A percentile compares a stretch with the other conserved stretches of the same genome.
Evolutionary conservation across 1,140 invertebrate species (phyloP).

Genomic region (Eulimnadia texana): DNA sequence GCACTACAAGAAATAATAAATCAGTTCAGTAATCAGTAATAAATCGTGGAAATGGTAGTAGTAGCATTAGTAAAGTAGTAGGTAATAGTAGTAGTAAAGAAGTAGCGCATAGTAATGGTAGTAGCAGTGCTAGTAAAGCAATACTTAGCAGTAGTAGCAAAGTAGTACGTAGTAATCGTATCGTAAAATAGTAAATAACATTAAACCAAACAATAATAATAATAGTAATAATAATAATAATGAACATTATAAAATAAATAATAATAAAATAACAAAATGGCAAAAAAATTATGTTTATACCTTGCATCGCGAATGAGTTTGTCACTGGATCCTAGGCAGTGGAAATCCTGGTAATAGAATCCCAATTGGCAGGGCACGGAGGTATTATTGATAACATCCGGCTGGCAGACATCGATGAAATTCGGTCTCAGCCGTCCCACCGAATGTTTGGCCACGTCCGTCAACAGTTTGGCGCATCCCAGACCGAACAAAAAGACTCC

Average conservation of each 20-base stretch:
- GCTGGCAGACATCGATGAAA: constrained; percentile 54
- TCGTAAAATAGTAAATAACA: no score
- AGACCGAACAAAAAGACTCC: constrained; percentile 73
- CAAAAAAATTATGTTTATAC: background rate
- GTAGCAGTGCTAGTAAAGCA: no score
- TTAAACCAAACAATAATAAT: no score
- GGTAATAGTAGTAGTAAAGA: no score
- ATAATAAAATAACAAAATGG: background rate
- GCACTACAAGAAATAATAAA: no score
- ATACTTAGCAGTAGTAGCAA: no score
- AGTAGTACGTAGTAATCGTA: no score
- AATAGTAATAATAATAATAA: background rate
- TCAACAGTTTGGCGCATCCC: constrained; percentile 62
- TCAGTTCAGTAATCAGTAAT: no score
- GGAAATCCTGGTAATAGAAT: background rate
- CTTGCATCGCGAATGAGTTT: background rate
- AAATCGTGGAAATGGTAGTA: no score
- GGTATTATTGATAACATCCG: constrained; percentile 20
- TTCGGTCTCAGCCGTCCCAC: constrained; percentile 79
- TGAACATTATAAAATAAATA: background rate
- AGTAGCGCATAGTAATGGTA: no score
- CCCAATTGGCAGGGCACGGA: background rate
- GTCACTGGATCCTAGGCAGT: background rate
- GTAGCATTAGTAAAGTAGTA: no score
- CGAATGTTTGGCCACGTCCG: constrained; percentile 80